phyloP scores from a whole-genome alignment of 2,113 vertebrate genomes.

The Alligator sinensis region DNA sequence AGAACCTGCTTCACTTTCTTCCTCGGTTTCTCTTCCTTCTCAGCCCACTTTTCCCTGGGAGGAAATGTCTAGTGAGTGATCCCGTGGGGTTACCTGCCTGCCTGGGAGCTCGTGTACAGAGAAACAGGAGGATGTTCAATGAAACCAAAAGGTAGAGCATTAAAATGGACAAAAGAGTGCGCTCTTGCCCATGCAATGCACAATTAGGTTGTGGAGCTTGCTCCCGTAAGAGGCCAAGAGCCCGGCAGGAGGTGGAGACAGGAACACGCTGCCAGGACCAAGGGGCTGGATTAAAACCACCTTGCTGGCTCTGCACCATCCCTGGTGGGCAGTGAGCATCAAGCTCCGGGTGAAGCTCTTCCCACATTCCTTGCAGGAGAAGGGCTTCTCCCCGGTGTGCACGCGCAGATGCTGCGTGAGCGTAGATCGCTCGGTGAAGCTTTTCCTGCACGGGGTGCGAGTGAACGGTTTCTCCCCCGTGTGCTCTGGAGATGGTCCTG shows the following conservation, averaged over 20 bases:
- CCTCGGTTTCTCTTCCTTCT: conserved; percentile 73
- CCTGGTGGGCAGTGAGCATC: neutral
- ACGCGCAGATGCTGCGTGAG: neutral
- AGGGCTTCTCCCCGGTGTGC: neutral
- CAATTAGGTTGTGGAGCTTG: neutral
- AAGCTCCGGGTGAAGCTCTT: neutral
- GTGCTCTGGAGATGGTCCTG: no score
- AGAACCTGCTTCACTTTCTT: conserved; percentile 61
- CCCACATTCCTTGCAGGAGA: no score
- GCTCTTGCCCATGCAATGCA: neutral
- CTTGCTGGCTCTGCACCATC: no score
- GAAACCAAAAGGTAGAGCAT: neutral
- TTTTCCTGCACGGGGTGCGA: no score
- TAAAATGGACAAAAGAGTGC: neutral
- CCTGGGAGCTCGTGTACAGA: neutral
- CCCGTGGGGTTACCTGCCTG: rapidly evolving
- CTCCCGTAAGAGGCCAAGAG: neutral
- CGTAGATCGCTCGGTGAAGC: neutral
- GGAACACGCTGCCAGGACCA: no score
- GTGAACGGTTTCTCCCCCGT: no score
- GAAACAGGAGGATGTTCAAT: neutral
- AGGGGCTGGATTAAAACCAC: no score
- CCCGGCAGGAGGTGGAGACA: no score
- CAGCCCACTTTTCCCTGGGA: conserved; percentile 50
- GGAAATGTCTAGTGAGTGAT: neutral